A percentile compares a stretch with the other conserved stretches of the same genome.
These are phyloP conservation scores for Anas platyrhynchos DNA, from an alignment of 2,113 vertebrate genomes.

Conservation along the genomic window DNA sequence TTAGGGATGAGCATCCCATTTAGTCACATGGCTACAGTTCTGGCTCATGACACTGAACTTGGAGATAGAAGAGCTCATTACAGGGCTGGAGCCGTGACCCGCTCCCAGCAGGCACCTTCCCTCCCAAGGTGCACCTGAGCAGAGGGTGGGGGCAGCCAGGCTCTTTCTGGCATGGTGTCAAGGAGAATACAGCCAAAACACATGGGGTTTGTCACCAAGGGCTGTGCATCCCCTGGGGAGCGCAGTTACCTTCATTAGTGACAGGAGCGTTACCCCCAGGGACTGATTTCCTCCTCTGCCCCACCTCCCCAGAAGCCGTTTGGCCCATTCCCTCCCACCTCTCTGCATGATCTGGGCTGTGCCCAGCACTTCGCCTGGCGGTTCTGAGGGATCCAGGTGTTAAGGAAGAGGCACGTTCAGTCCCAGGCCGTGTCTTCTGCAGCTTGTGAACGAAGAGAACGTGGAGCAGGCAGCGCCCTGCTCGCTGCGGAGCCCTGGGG, in stretches of 20 bases:
- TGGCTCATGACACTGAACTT: not conserved
- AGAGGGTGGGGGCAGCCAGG: not conserved
- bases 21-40: too few relatives aligned
- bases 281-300: not conserved
- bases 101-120: too few relatives aligned
- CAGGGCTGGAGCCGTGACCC: not conserved
- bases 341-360: not conserved
- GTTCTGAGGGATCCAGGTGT: not conserved
- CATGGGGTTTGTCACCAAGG: not conserved
- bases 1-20: not conserved
- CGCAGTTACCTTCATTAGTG: not conserved
- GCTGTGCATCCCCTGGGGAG: not conserved
- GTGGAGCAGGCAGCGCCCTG: not conserved
- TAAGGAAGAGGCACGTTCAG: not conserved
- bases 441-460: not conserved
- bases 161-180: not conserved
- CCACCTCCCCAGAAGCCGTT: slow-evolving; percentile 21
- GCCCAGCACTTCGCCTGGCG: not conserved
- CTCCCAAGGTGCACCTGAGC: too few relatives aligned
- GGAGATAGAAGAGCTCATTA: not conserved
- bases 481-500: not conserved
- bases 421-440: rapidly evolving
- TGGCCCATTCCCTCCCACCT: slow-evolving; percentile 70
- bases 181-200: too few relatives aligned
- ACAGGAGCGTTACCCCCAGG: not conserved